Base-by-base conservation (phyloP, 2,797 vertebrate genomes). In the Coilia nasus region DNA sequence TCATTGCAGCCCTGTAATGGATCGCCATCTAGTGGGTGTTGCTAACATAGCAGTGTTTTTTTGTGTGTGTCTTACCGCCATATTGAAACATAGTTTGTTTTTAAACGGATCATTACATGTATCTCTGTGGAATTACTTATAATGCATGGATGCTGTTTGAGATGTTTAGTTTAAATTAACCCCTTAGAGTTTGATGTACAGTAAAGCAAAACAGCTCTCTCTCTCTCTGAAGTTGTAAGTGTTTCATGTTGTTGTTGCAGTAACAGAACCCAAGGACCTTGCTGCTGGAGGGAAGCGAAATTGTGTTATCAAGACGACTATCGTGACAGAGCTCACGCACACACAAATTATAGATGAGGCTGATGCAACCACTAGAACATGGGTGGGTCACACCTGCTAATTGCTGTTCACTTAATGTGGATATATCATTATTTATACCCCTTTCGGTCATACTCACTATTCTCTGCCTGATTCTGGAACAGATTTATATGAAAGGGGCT, bases 321-420 rank as follows among this genome's bases (percentile, higher is more conserved):
- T 96, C 28, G 93, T 95, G 88, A 95, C 95, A 0, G 95, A 96
- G 84, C 94, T 96, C 59, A 94, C 92, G 0, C 93, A 95, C 86
- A 95, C 93, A 11, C 31, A 85, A 0, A 88, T 93, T 67, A 92
- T 93, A 0, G 84, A 88, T 86, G 83, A 91, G 10, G 84, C 71
- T 0, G 92, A 93, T 0, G 21, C 5, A 23, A 60, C 91, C 81
- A 90, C 86, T 86, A 88, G 78, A 1, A 88, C 86, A 83, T 88
- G 94, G 94, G 95, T 95, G 89, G 80, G 46, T 62, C 17, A 44
- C 1, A 44, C 15, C 71, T 17, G 5, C 1, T 21, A 44, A 35
- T 44, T 78, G 71, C 31, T 78, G 9, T 78, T 78, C 19, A 71
- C 3, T 12, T 12, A 14, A 25, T 12, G 12, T 64, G 10, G 62